These are phyloP conservation scores for Onychomys torridus DNA, from an alignment of 2,797 vertebrate species.

Conservation along the genomic window DNA sequence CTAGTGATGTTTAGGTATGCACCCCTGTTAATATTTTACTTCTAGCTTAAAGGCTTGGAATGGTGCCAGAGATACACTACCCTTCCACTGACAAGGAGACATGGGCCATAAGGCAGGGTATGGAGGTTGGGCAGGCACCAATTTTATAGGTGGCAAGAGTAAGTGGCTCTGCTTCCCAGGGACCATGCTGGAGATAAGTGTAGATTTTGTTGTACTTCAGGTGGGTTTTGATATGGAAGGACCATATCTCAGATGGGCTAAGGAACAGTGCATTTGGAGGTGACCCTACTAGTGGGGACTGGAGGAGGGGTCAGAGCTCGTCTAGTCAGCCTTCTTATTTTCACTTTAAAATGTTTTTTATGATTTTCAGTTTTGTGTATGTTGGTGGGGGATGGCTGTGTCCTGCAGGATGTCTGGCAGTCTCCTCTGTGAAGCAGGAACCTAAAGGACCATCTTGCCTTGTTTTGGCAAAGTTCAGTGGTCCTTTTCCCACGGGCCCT, in stretches of 20 bases:
- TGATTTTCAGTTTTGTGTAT: background rate
- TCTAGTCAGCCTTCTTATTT: background rate
- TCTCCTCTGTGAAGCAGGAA: too few relatives aligned
- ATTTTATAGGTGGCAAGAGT: background rate
- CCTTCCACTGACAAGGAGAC: background rate
- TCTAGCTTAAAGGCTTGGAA: background rate
- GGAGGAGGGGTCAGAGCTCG: background rate
- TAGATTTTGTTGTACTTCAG: background rate
- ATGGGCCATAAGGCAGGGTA: background rate
- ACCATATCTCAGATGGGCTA: background rate
- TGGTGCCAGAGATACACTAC: background rate
- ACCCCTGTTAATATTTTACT: background rate
- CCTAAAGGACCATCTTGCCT: too few relatives aligned
- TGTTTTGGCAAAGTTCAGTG: too few relatives aligned
- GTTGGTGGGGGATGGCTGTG: background rate
- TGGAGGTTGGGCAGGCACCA: background rate
- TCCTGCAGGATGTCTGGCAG: too few relatives aligned
- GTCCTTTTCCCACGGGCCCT: too few relatives aligned
- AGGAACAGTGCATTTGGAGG: background rate
- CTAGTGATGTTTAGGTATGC: background rate
- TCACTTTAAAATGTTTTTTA: background rate
- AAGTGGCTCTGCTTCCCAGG: background rate
- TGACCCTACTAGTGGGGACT: background rate
- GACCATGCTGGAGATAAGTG: fast-evolving
- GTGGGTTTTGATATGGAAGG: background rate